Base-by-base conservation (phyloP, 2,888 invertebrate species). In the Tetranychus piercei region DNA sequence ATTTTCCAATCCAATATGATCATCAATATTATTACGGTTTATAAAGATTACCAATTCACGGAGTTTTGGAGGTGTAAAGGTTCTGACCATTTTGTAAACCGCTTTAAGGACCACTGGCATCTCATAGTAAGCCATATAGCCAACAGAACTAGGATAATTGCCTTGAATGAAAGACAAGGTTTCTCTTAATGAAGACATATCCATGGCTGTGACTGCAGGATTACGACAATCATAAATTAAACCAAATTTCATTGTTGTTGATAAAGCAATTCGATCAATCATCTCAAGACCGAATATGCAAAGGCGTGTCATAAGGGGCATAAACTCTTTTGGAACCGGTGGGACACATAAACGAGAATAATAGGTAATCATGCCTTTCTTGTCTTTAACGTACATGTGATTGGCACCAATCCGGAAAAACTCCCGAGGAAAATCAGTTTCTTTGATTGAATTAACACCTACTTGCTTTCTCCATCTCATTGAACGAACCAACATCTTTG, bases 351-450 rank as follows among this genome's bases (percentile, higher is more conserved):
- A 22, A 20, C 69, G 69, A 23, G 20, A 23, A 69, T 69, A 69
- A 23, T 69, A 69, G 20, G 69, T 69, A 11, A 69, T 11, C 9
- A 69, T 23, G 22, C 69, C 69, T 23, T 69, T 69, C 22, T 69
- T 69, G 9, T 69, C 69, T 69, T 18, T 20, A 20, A 69, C 69
- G 34, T 69, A 69, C 20, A 69, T 23, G 22, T 69, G 69, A 69
- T 20, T 23, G 9, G 69, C 22, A 69, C 11, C 20, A 69, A 69
- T 23, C 1, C 34, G 69, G 20, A 23, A 69, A 22, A 69, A 74
- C 34, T 76, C 76, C 45, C 65, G 55, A 7, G 76, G 76, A 74
- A 76, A 76, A 45, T 72, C 55, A n/a, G n/a, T 72, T 66, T 67
- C 74, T 23, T 64, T 71, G 6, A 74, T 15, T n/a, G 66, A 23